A percentile compares a stretch with the other conserved stretches of the same genome.
Conservation (phyloP, 2,113 vertebrate species). For the Tapirus terrestris region DNA sequence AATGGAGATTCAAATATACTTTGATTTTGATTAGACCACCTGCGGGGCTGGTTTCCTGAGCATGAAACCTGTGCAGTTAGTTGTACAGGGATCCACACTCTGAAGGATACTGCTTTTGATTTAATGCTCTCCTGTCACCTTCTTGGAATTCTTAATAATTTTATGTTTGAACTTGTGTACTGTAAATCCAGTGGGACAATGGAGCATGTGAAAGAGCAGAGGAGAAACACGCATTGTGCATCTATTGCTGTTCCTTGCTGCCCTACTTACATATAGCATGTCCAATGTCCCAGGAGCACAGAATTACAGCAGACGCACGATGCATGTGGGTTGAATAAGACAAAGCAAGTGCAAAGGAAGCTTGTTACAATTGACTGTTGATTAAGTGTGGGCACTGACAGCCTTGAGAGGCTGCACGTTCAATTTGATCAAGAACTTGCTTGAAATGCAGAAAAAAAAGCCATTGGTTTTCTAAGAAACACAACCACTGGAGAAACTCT, state of each 20-base stretch:
- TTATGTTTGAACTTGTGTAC: background rate
- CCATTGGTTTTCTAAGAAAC: background rate
- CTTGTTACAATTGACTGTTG: background rate
- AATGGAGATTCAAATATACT: background rate
- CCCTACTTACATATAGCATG: background rate
- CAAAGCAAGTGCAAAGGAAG: background rate
- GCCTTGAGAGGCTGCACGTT: background rate
- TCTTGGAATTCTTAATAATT: background rate
- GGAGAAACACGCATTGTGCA: fast-evolving
- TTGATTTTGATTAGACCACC: background rate
- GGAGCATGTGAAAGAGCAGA: background rate
- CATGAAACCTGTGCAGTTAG: background rate
- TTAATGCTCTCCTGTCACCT: background rate
- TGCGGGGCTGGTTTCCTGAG: background rate
- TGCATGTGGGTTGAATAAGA: background rate
- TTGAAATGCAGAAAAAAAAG: background rate
- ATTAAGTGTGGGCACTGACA: background rate
- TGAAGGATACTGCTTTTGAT: background rate
- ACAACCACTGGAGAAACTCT: background rate
- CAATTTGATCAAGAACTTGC: background rate
- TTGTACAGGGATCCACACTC: background rate
- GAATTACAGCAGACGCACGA: background rate
- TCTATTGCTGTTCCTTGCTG: background rate
- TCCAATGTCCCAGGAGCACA: background rate
- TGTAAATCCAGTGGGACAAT: background rate